These are phyloP conservation scores for Frieseomelitta varia DNA, from an alignment of 1,140 invertebrate genomes.

Conservation along the genomic window DNA sequence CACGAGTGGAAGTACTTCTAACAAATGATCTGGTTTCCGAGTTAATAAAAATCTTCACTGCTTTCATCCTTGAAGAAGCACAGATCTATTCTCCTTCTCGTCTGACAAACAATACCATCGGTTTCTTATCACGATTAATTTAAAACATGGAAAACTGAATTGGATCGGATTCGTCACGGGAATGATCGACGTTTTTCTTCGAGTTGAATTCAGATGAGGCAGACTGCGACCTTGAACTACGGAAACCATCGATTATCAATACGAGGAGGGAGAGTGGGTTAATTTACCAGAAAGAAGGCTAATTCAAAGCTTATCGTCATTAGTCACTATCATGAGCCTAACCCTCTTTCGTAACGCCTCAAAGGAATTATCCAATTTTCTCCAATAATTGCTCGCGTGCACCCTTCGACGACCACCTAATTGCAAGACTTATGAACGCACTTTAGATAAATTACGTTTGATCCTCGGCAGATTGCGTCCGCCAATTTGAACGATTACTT, in stretches of 20 bases:
- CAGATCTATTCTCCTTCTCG: background rate
- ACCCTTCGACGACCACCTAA: conserved; percentile 30
- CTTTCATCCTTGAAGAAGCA: background rate
- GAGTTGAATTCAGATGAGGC: background rate
- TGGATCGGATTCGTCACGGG: background rate
- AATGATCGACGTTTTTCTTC: background rate
- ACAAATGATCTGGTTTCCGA: background rate
- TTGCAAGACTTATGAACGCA: conserved; percentile 32
- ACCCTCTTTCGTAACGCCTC: background rate
- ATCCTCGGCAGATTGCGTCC: background rate
- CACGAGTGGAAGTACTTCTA: background rate
- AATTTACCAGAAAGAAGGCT: background rate
- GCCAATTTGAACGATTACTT: conserved; percentile 15
- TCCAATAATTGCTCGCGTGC: conserved; percentile 30
- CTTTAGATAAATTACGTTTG: conserved; percentile 36
- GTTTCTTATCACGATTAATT: background rate
- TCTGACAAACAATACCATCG: background rate
- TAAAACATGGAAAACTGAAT: background rate
- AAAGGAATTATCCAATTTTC: conserved; percentile 43
- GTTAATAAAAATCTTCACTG: background rate
- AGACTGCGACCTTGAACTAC: background rate
- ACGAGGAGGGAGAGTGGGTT: background rate
- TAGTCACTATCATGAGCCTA: conserved; percentile 7
- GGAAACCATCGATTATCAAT: background rate
- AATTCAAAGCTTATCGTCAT: conserved; percentile 15